Evolutionary conservation across 2,113 vertebrate species (phyloP), one percentile per base, ranked within the genome.

Genomic region (Mormyrus lacerda): DNA sequence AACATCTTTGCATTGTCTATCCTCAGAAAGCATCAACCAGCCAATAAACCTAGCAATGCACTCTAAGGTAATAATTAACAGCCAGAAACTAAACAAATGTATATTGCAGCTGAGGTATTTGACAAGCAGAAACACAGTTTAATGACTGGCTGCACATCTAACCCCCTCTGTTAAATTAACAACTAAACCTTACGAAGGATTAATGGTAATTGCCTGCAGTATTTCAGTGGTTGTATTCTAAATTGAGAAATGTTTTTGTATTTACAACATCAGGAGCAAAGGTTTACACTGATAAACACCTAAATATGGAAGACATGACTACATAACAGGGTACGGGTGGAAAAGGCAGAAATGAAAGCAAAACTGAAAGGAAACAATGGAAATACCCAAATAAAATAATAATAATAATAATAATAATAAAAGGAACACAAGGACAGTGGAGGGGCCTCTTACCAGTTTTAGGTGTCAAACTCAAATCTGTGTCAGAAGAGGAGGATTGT

Each of bases 401-500:
- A 51, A 58, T 91, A 47, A 87, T 76, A 90, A 92, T 87, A 92
- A 91, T 93, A 92, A 84, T 91, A 92, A 45, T 7, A 94, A 92
- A 92, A 51, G 92, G 92, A 87, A 50, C 90, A 93, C 89, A 92
- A 91, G 39, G 94, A 58, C 96, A 95, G 93, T 94, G 96, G 94
- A 94, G 93, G n/a, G 95, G 1, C 24, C 96, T n/a, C 98, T 99
- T 99, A 99, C 98, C 98, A 95, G 97, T 99, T 96, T 99, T 99
- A 96, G 98, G 98, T 95, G 98, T 99, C 97, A 99, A 97, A 98
- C 98, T 99, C 97, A 99, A 97, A 96, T 99, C 98, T 96, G 98
- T 99, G 95, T 99, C 98, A 95, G 98, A 99, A 96, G 98, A 99
- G 94, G 98, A 99, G 96, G 98, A 99, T 96, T 99, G 98, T 95